A percentile compares a stretch with the other conserved stretches of the same genome.
Conservation (phyloP, 2,113 vertebrate genomes). For the Platycercus adscitus region DNA sequence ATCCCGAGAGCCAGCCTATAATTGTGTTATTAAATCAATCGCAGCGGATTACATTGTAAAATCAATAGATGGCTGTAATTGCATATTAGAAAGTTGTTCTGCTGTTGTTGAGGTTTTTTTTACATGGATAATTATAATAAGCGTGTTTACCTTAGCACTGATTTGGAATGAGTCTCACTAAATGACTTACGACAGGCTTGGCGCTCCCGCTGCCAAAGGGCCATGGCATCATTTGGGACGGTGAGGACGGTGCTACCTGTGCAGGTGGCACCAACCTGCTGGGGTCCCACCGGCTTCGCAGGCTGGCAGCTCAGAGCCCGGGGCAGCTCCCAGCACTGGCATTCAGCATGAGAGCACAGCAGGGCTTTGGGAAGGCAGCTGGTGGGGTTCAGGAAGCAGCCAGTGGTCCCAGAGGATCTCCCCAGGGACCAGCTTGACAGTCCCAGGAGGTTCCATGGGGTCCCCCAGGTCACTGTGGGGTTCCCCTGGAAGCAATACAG, state of each 20-base stretch:
- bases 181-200: slow-evolving; percentile 13
- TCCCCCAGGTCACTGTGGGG: background rate
- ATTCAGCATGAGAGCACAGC: rapidly evolving
- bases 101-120: slow-evolving; percentile 81
- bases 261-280: background rate
- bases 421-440: background rate
- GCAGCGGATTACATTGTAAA: slow-evolving; percentile 88
- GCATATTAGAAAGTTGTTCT: slow-evolving; percentile 91
- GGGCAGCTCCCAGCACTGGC: rapidly evolving
- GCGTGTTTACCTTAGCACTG: slow-evolving; percentile 89
- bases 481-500: background rate
- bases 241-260: rapidly evolving
- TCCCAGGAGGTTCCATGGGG: background rate
- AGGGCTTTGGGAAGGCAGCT: background rate
- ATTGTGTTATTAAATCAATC: slow-evolving; percentile 93
- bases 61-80: slow-evolving; percentile 93
- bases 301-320: background rate
- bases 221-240: rapidly evolving
- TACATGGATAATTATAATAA: slow-evolving; percentile 93
- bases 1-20: slow-evolving; percentile 85
- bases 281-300: background rate
- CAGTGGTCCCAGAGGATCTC: rapidly evolving
- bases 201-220: background rate
- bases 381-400: background rate
- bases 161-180: slow-evolving; percentile 85